Evolutionary conservation across 1,140 invertebrate genomes (phyloP).

Genomic region (Drosophila busckii): DNA sequence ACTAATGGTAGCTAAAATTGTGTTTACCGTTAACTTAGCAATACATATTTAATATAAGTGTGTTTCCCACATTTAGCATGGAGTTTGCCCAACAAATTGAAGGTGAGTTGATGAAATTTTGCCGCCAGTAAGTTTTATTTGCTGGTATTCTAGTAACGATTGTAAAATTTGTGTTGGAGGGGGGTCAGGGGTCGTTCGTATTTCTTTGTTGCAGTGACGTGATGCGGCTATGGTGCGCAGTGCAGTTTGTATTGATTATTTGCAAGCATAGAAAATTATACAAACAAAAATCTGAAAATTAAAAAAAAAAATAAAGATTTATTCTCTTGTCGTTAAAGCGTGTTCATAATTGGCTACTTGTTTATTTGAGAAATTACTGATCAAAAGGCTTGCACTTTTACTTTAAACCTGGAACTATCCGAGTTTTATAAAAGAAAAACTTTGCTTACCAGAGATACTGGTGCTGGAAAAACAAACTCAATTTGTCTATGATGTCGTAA

Average conservation of each 20-base stretch:
- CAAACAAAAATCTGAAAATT: slow-evolving; percentile 16
- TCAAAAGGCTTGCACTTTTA: too few species aligned
- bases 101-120: slow-evolving; percentile 35
- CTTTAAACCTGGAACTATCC: too few species aligned
- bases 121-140: slow-evolving; percentile 4
- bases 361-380: too few species aligned
- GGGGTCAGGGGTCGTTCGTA: slow-evolving; percentile 27
- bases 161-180: not conserved
- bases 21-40: slow-evolving; percentile 1
- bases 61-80: slow-evolving; percentile 26
- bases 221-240: slow-evolving; percentile 60
- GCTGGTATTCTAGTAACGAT: slow-evolving; percentile 6
- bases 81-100: slow-evolving; percentile 57
- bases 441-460: slow-evolving; percentile 38
- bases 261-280: slow-evolving; percentile 60
- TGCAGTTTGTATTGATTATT: slow-evolving; percentile 68
- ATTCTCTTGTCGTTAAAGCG: slow-evolving; percentile 15
- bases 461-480: slow-evolving; percentile 32
- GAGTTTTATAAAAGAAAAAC: slow-evolving; percentile 9
- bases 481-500: slow-evolving; percentile 56
- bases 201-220: slow-evolving; percentile 65
- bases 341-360: slow-evolving; percentile 28
- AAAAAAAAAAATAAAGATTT: slow-evolving; percentile 7
- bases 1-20: slow-evolving; percentile 26
- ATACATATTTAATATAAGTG: slow-evolving; percentile 2